Conservation (phyloP, 1,140 invertebrate species). For the Lamellibrachia luymesi region DNA sequence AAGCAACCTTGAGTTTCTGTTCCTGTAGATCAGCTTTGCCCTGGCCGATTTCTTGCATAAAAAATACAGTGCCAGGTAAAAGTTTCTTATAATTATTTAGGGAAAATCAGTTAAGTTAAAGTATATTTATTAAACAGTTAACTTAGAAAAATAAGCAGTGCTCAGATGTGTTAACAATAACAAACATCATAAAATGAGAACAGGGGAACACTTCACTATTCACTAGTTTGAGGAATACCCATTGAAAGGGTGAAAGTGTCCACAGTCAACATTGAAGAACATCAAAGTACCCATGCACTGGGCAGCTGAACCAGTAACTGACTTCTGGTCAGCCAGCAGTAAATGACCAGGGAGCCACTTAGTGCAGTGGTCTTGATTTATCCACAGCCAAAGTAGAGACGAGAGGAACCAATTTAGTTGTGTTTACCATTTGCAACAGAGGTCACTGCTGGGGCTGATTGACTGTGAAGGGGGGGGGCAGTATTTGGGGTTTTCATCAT, state of each 20-base stretch:
- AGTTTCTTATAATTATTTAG: neutral
- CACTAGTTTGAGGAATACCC: neutral
- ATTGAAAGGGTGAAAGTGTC: neutral
- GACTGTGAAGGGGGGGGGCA: neutral
- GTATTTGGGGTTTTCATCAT: neutral
- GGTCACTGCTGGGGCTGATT: neutral
- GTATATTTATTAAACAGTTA: neutral
- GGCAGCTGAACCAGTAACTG: neutral
- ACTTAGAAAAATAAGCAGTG: neutral
- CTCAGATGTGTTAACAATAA: neutral
- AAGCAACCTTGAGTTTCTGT: neutral
- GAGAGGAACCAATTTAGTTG: neutral
- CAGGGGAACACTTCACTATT: neutral
- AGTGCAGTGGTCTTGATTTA: neutral
- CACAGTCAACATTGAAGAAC: neutral
- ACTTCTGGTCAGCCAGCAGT: neutral
- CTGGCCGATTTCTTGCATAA: no score
- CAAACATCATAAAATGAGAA: neutral
- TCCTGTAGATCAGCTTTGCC: neutral
- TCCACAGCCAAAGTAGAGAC: neutral
- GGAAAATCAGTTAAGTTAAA: neutral
- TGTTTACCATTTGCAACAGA: neutral
- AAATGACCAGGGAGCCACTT: neutral
- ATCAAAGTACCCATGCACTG: neutral
- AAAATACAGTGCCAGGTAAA: neutral